Evolutionary conservation across 1,140 invertebrate species (phyloP).

Genomic region (Diuraphis noxia): DNA sequence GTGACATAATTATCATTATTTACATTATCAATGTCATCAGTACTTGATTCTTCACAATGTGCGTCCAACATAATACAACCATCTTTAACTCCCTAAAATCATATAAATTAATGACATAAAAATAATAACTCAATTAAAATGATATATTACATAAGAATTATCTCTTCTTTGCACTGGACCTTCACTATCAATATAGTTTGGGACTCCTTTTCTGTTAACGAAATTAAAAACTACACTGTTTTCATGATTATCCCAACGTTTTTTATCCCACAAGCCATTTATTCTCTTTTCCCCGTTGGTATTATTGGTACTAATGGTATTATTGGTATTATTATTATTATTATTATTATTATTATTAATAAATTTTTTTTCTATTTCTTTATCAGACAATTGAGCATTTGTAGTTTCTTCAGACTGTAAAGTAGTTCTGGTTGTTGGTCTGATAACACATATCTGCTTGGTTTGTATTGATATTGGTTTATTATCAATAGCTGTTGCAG

Average conservation of each 20-base stretch:
- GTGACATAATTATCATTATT: constrained; percentile 36
- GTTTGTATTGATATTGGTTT: constrained; percentile 41
- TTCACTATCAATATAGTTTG: constrained; percentile 89
- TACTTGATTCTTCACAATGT: constrained; percentile 52
- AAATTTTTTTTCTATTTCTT: constrained; percentile 73
- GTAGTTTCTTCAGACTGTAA: constrained; percentile 43
- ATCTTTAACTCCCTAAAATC: constrained; percentile 23
- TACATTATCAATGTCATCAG: constrained; percentile 42
- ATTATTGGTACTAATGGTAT: background rate
- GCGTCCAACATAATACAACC: constrained; percentile 37
- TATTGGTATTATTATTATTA: constrained; percentile 60
- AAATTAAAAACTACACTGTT: constrained; percentile 87
- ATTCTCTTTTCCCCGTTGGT: constrained; percentile 54
- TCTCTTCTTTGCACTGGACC: constrained; percentile 72
- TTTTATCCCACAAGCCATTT: constrained; percentile 63
- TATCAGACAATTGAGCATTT: constrained; percentile 62
- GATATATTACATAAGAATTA: constrained; percentile 31
- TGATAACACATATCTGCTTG: constrained; percentile 50
- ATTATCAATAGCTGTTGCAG: constrained; percentile 13
- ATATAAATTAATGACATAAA: background rate
- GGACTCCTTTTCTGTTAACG: constrained; percentile 78
- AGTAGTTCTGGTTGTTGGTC: constrained; percentile 51
- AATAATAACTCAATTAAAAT: background rate
- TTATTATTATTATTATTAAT: constrained; percentile 69
- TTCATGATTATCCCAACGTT: constrained; percentile 64